A percentile compares a stretch with the other conserved stretches of the same genome.
These are phyloP conservation scores for Lynx canadensis DNA, from an alignment of 2,113 vertebrate species.

Conservation along the genomic window DNA sequence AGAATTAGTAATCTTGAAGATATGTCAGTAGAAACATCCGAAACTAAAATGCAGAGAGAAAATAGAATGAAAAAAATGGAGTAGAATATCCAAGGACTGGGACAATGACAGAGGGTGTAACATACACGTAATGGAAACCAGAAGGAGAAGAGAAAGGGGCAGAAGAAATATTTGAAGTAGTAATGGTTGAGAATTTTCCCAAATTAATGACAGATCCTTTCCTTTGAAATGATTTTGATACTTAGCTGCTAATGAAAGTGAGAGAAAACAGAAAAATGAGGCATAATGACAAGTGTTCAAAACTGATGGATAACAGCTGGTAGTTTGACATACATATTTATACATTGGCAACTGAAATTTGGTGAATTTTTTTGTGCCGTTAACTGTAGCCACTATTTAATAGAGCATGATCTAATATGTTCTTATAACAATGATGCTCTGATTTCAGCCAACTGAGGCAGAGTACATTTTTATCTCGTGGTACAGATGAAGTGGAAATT, in stretches of 20 bases:
- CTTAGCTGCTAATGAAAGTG: neutral
- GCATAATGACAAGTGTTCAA: neutral
- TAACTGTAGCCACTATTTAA: neutral
- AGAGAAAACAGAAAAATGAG: neutral
- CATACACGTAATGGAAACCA: neutral
- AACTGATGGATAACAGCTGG: neutral
- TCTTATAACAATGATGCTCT: neutral
- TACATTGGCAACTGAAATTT: neutral
- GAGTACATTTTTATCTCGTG: neutral
- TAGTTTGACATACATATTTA: neutral
- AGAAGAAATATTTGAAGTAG: constrained; percentile 7
- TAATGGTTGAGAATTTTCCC: neutral
- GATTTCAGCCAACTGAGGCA: neutral
- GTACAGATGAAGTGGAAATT: neutral
- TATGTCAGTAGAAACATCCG: neutral
- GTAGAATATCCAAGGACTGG: neutral
- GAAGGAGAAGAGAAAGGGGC: neutral
- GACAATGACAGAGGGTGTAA: neutral
- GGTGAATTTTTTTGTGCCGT: neutral
- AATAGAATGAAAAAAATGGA: neutral
- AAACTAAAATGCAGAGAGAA: neutral
- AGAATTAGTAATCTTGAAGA: neutral
- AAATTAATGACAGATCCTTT: neutral
- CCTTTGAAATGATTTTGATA: neutral
- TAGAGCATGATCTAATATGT: neutral